Percentiles rank a stretch among this genome's conserved stretches.
phyloP scores from a whole-genome alignment of 1,140 invertebrate genomes.

The Drosophila kikkawai region DNA sequence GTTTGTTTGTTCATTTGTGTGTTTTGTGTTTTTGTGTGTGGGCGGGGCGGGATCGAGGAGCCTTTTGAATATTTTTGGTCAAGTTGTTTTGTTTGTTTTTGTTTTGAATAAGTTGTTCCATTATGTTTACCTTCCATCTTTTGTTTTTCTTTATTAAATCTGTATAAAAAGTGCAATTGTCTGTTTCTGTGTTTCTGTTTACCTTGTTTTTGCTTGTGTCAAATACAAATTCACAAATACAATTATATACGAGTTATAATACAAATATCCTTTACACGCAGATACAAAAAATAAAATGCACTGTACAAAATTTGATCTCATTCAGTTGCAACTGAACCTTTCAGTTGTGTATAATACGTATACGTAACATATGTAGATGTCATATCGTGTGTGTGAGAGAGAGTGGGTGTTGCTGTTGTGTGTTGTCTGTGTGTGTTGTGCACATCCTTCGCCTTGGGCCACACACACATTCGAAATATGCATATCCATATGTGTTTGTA shows the following conservation, averaged over 20 bases:
- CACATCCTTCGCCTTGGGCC: slow-evolving; percentile 62
- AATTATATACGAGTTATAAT: slow-evolving; percentile 79
- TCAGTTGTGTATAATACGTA: slow-evolving; percentile 27
- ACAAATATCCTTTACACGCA: slow-evolving; percentile 74
- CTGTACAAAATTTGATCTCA: slow-evolving; percentile 69
- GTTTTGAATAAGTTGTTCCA: slow-evolving; percentile 25
- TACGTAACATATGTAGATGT: slow-evolving; percentile 23
- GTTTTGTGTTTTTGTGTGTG: slow-evolving; percentile 28
- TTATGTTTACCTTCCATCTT: slow-evolving; percentile 23
- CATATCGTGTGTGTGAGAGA: slow-evolving; percentile 5
- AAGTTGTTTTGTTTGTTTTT: slow-evolving; percentile 53
- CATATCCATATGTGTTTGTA: slow-evolving; percentile 32
- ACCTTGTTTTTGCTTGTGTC: slow-evolving; percentile 44
- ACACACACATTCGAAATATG: slow-evolving; percentile 39
- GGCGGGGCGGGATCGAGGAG: slow-evolving; percentile 52
- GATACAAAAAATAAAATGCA: slow-evolving; percentile 76
- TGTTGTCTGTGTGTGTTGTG: slow-evolving; percentile 31
- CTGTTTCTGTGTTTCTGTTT: slow-evolving; percentile 62
- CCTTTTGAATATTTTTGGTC: slow-evolving; percentile 55
- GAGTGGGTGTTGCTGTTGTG: slow-evolving; percentile 8
- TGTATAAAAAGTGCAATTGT: slow-evolving; percentile 78
- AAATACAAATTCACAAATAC: slow-evolving; percentile 75
- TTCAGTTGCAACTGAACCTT: slow-evolving; percentile 30
- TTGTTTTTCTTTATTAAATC: slow-evolving; percentile 49
- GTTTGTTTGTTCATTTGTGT: slow-evolving; percentile 34